Conservation (phyloP, 2,113 vertebrate genomes). For the Pseudopodoces humilis region DNA sequence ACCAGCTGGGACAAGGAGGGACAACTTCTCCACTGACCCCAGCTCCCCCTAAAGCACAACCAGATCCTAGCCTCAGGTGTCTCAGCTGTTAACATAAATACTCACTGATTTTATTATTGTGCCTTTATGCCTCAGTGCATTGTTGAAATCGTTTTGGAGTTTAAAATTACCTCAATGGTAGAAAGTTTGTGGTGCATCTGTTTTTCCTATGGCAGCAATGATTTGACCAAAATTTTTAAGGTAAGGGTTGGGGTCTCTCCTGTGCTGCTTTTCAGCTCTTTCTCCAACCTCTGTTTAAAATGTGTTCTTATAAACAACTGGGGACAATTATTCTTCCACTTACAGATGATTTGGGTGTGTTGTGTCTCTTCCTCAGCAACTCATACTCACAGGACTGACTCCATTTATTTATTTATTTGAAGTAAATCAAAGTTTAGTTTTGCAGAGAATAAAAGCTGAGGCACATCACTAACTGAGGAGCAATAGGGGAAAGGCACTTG, state of each 20-base stretch:
- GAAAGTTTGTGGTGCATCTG: neutral
- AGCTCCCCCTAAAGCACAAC: neutral
- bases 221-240: neutral
- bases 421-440: neutral
- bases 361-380: neutral
- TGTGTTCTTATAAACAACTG: neutral
- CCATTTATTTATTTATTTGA: neutral
- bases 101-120: neutral
- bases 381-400: neutral
- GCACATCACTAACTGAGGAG: neutral
- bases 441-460: neutral
- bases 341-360: neutral
- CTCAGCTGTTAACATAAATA: neutral
- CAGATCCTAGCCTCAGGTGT: accelerated
- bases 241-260: neutral
- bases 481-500: neutral
- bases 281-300: neutral
- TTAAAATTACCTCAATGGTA: neutral
- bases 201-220: neutral
- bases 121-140: neutral
- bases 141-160: neutral
- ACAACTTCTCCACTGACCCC: neutral
- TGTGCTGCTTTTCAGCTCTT: neutral
- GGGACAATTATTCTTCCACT: neutral
- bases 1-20: neutral